These are phyloP conservation scores for Ptilonorhynchus violaceus DNA, from an alignment of 2,113 vertebrate species.

Conservation along the genomic window DNA sequence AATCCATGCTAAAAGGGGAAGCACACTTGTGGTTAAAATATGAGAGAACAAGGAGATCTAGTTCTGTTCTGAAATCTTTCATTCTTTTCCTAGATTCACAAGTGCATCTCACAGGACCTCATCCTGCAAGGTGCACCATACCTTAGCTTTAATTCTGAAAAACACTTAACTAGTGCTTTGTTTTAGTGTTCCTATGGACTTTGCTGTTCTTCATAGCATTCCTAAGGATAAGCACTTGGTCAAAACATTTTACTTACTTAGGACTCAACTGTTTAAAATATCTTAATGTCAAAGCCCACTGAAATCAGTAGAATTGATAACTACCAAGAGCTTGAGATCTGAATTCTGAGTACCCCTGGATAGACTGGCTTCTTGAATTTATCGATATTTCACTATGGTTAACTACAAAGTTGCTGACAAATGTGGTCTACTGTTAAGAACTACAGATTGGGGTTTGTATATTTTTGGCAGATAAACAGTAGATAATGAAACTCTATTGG, in stretches of 20 bases:
- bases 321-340: neutral
- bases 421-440: neutral
- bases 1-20: neutral
- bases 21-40: neutral
- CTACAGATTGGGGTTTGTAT: neutral
- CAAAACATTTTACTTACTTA: neutral
- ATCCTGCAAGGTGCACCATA: neutral
- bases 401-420: neutral
- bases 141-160: neutral
- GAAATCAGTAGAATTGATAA: neutral
- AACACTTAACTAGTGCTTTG: neutral
- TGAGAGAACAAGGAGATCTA: neutral
- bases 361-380: neutral
- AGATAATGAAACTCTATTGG: neutral
- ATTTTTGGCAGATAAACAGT: neutral
- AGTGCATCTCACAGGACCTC: neutral
- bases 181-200: neutral
- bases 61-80: neutral
- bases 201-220: neutral
- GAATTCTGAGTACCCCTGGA: neutral
- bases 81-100: neutral
- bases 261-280: neutral
- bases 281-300: neutral
- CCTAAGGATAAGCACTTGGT: neutral
- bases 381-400: neutral